Percentiles rank a stretch among this genome's conserved stretches.
phyloP scores from a whole-genome alignment of 2,888 invertebrate species.

The Drosophila hamatofila region DNA sequence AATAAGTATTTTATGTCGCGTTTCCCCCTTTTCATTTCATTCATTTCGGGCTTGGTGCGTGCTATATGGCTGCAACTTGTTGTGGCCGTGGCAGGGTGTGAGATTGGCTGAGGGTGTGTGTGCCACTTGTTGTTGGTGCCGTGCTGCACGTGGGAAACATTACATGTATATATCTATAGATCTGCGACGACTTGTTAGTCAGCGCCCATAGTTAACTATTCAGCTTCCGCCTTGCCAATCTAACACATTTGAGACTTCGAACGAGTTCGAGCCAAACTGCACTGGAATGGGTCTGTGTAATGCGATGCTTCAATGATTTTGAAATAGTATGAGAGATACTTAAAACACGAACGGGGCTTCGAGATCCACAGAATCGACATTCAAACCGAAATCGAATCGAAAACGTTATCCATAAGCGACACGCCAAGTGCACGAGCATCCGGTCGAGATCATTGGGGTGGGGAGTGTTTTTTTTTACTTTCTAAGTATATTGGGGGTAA shows the following conservation, averaged over 20 bases:
- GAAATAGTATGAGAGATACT: constrained; percentile 44
- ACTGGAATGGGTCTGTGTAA: constrained; percentile 48
- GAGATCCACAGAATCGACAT: constrained; percentile 46
- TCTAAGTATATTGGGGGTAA: constrained; percentile 2
- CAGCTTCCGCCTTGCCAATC: constrained; percentile 59
- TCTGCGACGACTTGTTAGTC: constrained; percentile 24
- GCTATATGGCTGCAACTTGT: constrained; percentile 59
- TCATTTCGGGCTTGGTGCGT: constrained; percentile 63
- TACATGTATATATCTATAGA: background rate
- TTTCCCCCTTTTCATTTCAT: constrained; percentile 39
- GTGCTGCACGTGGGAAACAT: constrained; percentile 66
- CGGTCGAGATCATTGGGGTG: constrained; percentile 43
- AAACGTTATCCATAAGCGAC: constrained; percentile 21
- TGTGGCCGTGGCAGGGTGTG: constrained; percentile 36
- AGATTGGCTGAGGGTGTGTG: constrained; percentile 62
- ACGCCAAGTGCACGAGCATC: constrained; percentile 62
- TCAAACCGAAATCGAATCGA: constrained; percentile 24
- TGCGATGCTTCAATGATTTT: constrained; percentile 72
- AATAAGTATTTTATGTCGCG: constrained; percentile 66
- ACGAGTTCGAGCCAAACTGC: constrained; percentile 48
- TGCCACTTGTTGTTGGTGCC: constrained; percentile 66
- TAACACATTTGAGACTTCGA: constrained; percentile 33
- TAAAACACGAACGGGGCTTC: constrained; percentile 10
- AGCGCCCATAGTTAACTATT: constrained; percentile 27
- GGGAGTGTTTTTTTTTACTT: constrained; percentile 18